Evolutionary conservation across 2,113 vertebrate species (phyloP), one percentile per base, ranked within the genome.

Genomic region (Rhadina sibilatrix): DNA sequence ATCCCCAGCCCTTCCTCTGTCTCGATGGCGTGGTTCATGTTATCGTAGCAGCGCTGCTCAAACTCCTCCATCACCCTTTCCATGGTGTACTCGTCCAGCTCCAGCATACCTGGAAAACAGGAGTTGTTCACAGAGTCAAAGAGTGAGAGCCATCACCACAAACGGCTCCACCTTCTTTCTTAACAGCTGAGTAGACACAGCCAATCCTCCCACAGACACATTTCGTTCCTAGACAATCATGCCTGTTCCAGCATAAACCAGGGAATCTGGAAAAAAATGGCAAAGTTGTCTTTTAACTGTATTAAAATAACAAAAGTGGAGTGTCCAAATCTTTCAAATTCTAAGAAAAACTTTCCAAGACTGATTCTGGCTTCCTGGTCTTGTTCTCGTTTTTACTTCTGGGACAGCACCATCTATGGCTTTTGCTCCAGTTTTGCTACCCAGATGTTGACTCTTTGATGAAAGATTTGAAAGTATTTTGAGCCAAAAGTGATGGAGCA

Each of bases 1-100:
- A 99, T 99, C 31, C 99, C 99, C 53, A 99, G 98, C 20, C 99
- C 99, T 92, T 99, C 99, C 74, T 99, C 99, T 0, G 99, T 99
- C 97, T 99, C 99, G 11, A 99, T 98, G 69, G 99, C 99, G 3
- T 99, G 99, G 23, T 96, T 99, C 99, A 99, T 99, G 94, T 98
- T 99, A 28, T 99, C 99, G 1, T 98, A 98, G 97, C 99, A 99
- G 47, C 98, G 97, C 75, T 98, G 98, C 71, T 99, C 99, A 42
- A 99, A 99, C 91, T 99, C 99, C 97, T 99, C 99, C 97, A 99
- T 98, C 53, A 98, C 98, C 28, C 98, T 97, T 93, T 99, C 99
- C 99, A 99, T 99, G 31, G 98, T 99, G 94, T 98, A 98, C 93
- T 99, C 99, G 1, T 99, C 99, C 50, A 99, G 84, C 65, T 96